Evolutionary conservation across 2,888 invertebrate species (phyloP), one percentile per base, ranked within the genome.

Genomic region (Callyntrura guangdongensis): DNA sequence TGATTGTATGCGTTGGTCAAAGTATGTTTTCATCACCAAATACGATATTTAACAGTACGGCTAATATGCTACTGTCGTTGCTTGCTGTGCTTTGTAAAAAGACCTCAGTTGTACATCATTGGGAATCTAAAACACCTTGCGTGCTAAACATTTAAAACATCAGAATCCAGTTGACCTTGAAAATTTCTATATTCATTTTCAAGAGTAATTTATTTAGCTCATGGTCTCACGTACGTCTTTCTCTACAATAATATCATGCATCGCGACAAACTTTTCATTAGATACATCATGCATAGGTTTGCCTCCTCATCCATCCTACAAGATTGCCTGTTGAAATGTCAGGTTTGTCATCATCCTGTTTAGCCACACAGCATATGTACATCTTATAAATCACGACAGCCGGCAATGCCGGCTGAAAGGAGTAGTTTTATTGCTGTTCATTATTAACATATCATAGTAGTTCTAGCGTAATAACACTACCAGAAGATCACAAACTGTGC

Each of bases 141-240:
- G 14, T 64, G 20, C 61, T 20, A 27, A 9, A 67, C 36, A 2
- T 36, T 14, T 27, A 12, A 14, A 25, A 64, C 20, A 64, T 25
- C 9, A 5, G 67, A 67, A 74, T n/a, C 74, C 47, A 14, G 74
- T 74, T 47, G 74, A 74, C 74, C 74, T 74, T 74, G 47, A 74
- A 4, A 4, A 74, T 17, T 45, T 45, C 20, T 1, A 27, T 69
- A 17, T 17, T n/a, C 12, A 22, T n/a, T n/a, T n/a, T n/a, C n/a
- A n/a, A n/a, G 4, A 9, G 2, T 64, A 1, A 11, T 11, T 22
- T 17, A 64, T 36, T 36, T 36, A 2, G 36, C 36, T 36, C 36
- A 2, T 4, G 36, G n/a, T n/a, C n/a, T n/a, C 36, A 36, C 36
- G 6, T 36, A 4, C 36, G 6, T 36, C 36, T 36, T 4, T 36